Base-by-base conservation (phyloP, 2,888 invertebrate genomes). In the Geotrupes spiniger region DNA sequence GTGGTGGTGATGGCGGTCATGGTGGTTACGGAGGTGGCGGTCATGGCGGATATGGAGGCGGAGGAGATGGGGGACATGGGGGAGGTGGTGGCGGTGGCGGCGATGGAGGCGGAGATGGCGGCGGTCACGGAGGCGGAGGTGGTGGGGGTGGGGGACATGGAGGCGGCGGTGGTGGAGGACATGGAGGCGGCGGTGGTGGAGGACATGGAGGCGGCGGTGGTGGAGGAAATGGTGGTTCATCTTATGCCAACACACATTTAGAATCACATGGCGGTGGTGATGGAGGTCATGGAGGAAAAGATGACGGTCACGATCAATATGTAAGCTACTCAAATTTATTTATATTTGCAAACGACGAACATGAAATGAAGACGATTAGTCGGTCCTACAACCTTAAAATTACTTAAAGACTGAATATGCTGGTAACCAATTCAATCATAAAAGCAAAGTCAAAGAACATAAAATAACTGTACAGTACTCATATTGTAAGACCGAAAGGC, bases 291-390 rank as follows among this genome's bases (percentile, higher is more conserved):
- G 40, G 40, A 12, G 40, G 27, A 21, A 25, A 40, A 38, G 42
- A 36, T 25, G 43, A 36, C 14, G 43, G 43, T 11, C 43, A 43
- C 31, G 49, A 48, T 28, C 39, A 48, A 15, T 43, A 48, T 38
- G 48, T 48, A 43, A 42, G 39, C 10, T 14, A 37, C 16, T 17
- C n/a, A 36, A 2, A 36, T 36, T 11, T 36, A 36, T 2, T 28
- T 10, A 28, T 27, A 8, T 27, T 9, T 27, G 9, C 27, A 27
- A 27, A 8, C 27, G 6, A 8, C 27, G 8, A 27, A 6, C 27
- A 8, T 9, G n/a, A n/a, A n/a, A n/a, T n/a, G n/a, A n/a, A n/a
- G n/a, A n/a, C n/a, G n/a, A n/a, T n/a, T n/a, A n/a, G n/a, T n/a
- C n/a, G n/a, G n/a, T n/a, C n/a, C n/a, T n/a, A n/a, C n/a, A n/a